phyloP scores from a whole-genome alignment of 2,888 invertebrate species.

The Lapara coniferarum region DNA sequence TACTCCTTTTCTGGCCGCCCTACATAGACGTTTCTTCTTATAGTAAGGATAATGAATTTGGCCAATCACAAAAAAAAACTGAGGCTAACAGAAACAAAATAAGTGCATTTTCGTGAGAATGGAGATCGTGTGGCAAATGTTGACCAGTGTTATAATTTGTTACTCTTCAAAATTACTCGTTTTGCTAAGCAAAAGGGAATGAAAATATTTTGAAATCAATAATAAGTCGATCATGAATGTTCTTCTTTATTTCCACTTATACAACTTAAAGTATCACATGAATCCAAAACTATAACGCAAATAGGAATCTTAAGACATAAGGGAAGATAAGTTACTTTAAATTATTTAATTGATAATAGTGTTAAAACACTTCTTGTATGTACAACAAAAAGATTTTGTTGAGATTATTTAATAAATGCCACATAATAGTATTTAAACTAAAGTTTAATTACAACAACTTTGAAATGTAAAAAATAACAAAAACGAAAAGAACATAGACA shows the following conservation, averaged over 20 bases:
- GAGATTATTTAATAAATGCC: constrained; percentile 67
- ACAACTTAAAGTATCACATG: constrained; percentile 79
- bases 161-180: no score
- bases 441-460: constrained; percentile 41
- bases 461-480: constrained; percentile 39
- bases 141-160: no score
- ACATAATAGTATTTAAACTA: constrained; percentile 48
- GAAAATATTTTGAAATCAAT: constrained; percentile 73
- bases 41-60: no score
- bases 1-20: no score
- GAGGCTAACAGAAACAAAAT: no score
- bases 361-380: constrained; percentile 53
- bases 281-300: constrained; percentile 56
- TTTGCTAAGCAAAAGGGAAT: constrained; percentile 43
- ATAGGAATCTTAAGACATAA: constrained; percentile 21
- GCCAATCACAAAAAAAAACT: no score
- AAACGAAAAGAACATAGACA: constrained; percentile 26
- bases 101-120: no score
- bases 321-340: constrained; percentile 61
- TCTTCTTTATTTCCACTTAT: constrained; percentile 69
- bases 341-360: constrained; percentile 44
- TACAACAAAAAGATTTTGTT: constrained; percentile 45
- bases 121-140: no score
- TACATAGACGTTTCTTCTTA: no score
- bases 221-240: constrained; percentile 43